phyloP scores from a whole-genome alignment of 2,797 vertebrate genomes.

The Gephyroberyx darwinii region DNA sequence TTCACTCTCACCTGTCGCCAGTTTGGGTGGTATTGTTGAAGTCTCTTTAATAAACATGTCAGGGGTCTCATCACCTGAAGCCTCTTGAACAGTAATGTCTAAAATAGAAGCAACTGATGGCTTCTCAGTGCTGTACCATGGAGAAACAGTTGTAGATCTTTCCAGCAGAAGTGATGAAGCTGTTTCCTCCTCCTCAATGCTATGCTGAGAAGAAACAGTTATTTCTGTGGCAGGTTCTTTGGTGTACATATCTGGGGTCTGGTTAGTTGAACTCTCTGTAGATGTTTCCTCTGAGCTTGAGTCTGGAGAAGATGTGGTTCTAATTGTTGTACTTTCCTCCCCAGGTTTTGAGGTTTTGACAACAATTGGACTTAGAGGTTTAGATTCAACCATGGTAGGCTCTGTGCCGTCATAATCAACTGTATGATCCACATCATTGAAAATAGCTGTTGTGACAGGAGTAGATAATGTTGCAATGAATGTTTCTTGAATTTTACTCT shows the following conservation, averaged over 20 bases:
- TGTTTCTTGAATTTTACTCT: slow-evolving; percentile 16
- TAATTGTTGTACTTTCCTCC: slow-evolving; percentile 20
- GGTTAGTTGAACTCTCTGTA: slow-evolving; percentile 20
- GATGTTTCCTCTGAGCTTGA: slow-evolving; percentile 17
- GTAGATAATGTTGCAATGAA: slow-evolving; percentile 1
- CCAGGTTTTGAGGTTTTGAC: slow-evolving; percentile 9
- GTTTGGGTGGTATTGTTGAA: slow-evolving; percentile 20
- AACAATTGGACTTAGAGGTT: slow-evolving; percentile 5
- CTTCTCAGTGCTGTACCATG: slow-evolving; percentile 33
- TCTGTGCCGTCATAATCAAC: not conserved
- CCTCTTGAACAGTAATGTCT: not conserved
- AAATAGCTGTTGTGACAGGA: slow-evolving; percentile 1
- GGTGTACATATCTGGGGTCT: not conserved
- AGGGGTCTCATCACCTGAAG: not conserved
- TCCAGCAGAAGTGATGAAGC: not conserved
- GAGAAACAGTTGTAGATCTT: slow-evolving; percentile 13
- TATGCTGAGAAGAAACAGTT: not conserved
- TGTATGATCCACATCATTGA: slow-evolving; percentile 1
- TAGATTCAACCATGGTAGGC: slow-evolving; percentile 2
- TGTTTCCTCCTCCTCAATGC: too few species aligned
- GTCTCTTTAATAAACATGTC: slow-evolving; percentile 3
- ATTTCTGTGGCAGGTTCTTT: not conserved
- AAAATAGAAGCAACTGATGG: not conserved
- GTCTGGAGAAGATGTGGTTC: slow-evolving; percentile 5
- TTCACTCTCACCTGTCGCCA: slow-evolving; percentile 12